These are phyloP conservation scores for Myiothlypis chrysogaster DNA, from an alignment of 2,797 vertebrate species.

Conservation along the genomic window DNA sequence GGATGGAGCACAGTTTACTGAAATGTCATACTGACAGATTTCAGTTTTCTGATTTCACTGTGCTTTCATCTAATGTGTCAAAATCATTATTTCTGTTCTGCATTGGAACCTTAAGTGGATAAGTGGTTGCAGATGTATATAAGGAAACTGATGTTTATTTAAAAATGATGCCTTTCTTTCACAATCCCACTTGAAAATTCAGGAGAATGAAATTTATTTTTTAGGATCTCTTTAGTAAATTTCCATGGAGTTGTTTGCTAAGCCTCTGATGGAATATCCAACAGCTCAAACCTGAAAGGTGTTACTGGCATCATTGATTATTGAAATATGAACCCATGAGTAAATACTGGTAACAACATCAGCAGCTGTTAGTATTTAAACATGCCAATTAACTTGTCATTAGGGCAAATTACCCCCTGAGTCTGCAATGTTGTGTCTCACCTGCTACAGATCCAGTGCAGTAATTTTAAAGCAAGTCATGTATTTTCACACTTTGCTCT, in stretches of 20 bases:
- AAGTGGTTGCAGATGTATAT: background rate
- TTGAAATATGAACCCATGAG: fast-evolving
- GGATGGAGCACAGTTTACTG: background rate
- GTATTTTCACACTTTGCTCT: background rate
- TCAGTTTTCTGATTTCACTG: background rate
- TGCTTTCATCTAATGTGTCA: background rate
- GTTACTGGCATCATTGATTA: background rate
- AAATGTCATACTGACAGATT: background rate
- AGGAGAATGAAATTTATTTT: background rate
- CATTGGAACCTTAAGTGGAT: background rate
- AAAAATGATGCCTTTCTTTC: background rate
- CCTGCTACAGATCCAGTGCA: background rate
- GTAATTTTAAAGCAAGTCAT: background rate
- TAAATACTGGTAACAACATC: background rate
- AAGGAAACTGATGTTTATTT: background rate
- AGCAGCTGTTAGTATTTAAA: background rate
- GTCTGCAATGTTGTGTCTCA: background rate
- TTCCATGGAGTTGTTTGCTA: background rate
- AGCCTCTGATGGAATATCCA: background rate
- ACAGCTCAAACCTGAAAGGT: background rate
- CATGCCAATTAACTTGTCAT: background rate
- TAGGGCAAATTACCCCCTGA: background rate
- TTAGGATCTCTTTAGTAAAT: background rate
- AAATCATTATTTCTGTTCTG: background rate
- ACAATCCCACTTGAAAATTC: background rate